phyloP scores from a whole-genome alignment of 2,888 invertebrate species.

The Andrena chrysosceles region DNA sequence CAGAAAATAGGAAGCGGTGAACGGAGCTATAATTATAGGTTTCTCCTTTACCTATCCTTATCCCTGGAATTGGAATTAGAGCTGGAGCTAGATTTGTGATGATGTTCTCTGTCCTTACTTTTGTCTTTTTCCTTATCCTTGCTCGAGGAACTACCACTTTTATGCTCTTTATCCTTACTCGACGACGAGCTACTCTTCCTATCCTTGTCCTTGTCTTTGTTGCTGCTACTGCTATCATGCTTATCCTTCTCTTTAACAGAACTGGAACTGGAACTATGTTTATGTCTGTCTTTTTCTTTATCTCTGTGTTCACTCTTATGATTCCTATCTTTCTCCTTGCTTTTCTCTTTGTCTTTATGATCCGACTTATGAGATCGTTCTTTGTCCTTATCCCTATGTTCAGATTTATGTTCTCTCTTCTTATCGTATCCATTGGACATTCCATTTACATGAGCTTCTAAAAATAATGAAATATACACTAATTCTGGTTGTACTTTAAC shows the following conservation, averaged over 20 bases:
- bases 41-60: conserved; percentile 80
- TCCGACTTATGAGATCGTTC: conserved; percentile 84
- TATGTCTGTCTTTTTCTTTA: conserved; percentile 86
- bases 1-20: neutral
- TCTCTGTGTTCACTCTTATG: conserved; percentile 87
- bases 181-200: conserved; percentile 86
- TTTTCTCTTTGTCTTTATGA: conserved; percentile 85
- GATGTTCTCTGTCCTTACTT: conserved; percentile 85
- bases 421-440: conserved; percentile 91
- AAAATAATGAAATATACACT: conserved; percentile 22
- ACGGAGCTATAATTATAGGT: conserved; percentile 19
- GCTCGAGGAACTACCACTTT: conserved; percentile 81
- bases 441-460: conserved; percentile 90
- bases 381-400: conserved; percentile 86
- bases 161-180: conserved; percentile 84
- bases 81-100: conserved; percentile 83
- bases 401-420: conserved; percentile 87
- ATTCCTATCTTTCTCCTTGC: conserved; percentile 87
- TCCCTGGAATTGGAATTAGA: conserved; percentile 84
- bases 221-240: conserved; percentile 83
- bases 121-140: conserved; percentile 85
- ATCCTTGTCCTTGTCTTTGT: conserved; percentile 85
- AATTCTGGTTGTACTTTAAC: neutral
- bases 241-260: conserved; percentile 83
- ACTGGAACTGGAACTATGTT: conserved; percentile 81